phyloP scores from a whole-genome alignment of 2,888 invertebrate genomes.

The Hermaeophaga mercurialis region DNA sequence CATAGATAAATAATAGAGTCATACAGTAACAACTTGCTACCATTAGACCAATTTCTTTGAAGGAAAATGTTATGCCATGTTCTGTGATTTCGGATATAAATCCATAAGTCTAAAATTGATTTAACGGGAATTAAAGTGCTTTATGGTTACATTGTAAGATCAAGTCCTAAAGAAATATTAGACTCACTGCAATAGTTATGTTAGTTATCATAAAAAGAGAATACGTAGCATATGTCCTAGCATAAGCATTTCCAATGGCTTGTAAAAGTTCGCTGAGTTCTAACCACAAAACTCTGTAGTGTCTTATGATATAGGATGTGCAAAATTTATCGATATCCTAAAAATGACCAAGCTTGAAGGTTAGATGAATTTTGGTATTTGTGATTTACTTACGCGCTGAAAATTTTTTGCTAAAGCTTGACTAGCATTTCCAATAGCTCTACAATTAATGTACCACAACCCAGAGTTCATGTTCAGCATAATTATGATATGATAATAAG shows the following conservation, averaged over 20 bases:
- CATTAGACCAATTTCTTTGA: constrained; percentile 70
- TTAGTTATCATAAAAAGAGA: constrained; percentile 71
- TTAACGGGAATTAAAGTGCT: too few relatives aligned
- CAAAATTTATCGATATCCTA: constrained; percentile 66
- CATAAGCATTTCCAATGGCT: constrained; percentile 69
- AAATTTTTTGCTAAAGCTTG: constrained; percentile 54
- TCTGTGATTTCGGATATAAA: constrained; percentile 71
- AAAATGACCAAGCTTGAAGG: too few relatives aligned
- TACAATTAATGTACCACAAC: constrained; percentile 72
- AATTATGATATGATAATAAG: constrained; percentile 70
- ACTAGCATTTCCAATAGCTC: constrained; percentile 67
- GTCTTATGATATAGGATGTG: constrained; percentile 63
- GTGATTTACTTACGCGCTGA: constrained; percentile 45
- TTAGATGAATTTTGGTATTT: too few relatives aligned
- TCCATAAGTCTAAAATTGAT: constrained; percentile 69
- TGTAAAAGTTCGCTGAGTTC: constrained; percentile 70
- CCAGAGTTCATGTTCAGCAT: constrained; percentile 77
- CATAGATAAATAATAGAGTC: constrained; percentile 66
- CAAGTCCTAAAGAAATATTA: too few relatives aligned
- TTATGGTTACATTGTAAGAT: too few relatives aligned
- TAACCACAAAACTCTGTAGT: constrained; percentile 69
- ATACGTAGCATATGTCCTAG: constrained; percentile 70
- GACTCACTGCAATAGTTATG: constrained; percentile 66
- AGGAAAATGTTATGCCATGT: constrained; percentile 68
- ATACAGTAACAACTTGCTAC: constrained; percentile 69